These are phyloP conservation scores for Enteromius anoplus DNA, from an alignment of 2,797 vertebrate species.

Conservation along the genomic window DNA sequence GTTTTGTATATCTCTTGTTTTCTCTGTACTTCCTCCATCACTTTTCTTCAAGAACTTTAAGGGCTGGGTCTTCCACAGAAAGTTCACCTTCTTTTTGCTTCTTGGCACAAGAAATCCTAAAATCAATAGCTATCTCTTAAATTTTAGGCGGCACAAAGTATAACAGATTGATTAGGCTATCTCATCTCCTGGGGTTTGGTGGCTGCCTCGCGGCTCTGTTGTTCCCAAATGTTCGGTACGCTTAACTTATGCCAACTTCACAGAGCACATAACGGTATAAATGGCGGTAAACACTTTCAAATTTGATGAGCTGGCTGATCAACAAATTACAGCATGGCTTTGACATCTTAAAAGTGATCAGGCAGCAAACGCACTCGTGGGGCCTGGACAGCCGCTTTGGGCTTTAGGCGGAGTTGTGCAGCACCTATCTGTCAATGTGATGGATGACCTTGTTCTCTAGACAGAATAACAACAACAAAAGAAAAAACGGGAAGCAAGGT, in stretches of 20 bases:
- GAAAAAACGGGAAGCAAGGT: slow-evolving; percentile 38
- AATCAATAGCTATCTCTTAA: slow-evolving; percentile 45
- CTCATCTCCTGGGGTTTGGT: slow-evolving; percentile 21
- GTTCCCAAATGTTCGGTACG: not conserved
- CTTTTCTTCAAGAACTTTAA: not conserved
- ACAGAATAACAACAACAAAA: slow-evolving; percentile 51
- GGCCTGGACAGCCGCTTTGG: slow-evolving; percentile 8
- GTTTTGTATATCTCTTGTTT: not conserved
- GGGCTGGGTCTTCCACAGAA: slow-evolving; percentile 10
- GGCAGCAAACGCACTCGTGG: not conserved
- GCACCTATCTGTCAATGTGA: slow-evolving; percentile 54
- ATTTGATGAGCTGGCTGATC: slow-evolving; percentile 43
- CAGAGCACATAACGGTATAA: slow-evolving; percentile 1
- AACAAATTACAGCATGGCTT: slow-evolving; percentile 38
- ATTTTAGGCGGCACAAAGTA: slow-evolving; percentile 31
- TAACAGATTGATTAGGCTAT: slow-evolving; percentile 28
- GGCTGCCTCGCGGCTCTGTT: slow-evolving; percentile 61
- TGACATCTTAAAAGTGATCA: slow-evolving; percentile 30
- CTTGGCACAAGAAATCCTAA: slow-evolving; percentile 34
- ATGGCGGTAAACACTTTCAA: slow-evolving; percentile 2
- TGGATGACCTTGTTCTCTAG: slow-evolving; percentile 53
- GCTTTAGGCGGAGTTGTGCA: slow-evolving; percentile 31
- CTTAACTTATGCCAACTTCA: slow-evolving; percentile 13
- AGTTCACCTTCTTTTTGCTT: slow-evolving; percentile 30
- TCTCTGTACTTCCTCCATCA: not conserved